phyloP scores from a whole-genome alignment of 1,140 invertebrate genomes.

The Magallana gigas region DNA sequence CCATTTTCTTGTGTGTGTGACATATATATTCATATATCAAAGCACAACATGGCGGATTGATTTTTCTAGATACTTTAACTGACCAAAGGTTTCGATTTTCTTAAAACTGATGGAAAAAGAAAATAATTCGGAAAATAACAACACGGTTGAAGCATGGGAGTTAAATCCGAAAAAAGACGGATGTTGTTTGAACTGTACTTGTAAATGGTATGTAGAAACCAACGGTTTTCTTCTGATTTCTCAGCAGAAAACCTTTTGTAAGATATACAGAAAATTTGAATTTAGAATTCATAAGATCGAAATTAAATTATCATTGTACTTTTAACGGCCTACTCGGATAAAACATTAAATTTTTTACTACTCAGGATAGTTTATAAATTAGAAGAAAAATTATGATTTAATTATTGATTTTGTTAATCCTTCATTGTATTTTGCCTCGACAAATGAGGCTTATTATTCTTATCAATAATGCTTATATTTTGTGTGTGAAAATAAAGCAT shows the following conservation, averaged over 20 bases:
- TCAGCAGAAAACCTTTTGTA: no score
- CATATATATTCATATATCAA: conserved; percentile 14
- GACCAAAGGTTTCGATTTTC: conserved; percentile 3
- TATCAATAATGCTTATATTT: neutral
- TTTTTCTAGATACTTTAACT: neutral
- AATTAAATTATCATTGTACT: no score
- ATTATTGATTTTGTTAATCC: no score
- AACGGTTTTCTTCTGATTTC: no score
- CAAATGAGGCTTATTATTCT: neutral
- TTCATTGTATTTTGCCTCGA: no score
- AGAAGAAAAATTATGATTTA: no score
- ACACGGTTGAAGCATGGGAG: neutral
- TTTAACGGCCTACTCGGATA: no score
- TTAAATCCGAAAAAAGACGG: neutral
- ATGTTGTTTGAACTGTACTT: conserved; percentile 21
- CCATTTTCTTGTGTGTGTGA: neutral
- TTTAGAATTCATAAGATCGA: no score
- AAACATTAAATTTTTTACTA: no score
- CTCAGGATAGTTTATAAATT: no score
- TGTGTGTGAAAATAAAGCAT: neutral
- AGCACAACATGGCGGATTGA: conserved; percentile 13
- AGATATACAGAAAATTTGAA: no score
- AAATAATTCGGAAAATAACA: conserved; percentile 24
- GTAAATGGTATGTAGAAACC: conserved; percentile 11
- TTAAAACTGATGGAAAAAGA: neutral